Base-by-base conservation (phyloP, 30 jellyfish, hydroid and myxozoan species). In the Catostylus mosaicus region DNA sequence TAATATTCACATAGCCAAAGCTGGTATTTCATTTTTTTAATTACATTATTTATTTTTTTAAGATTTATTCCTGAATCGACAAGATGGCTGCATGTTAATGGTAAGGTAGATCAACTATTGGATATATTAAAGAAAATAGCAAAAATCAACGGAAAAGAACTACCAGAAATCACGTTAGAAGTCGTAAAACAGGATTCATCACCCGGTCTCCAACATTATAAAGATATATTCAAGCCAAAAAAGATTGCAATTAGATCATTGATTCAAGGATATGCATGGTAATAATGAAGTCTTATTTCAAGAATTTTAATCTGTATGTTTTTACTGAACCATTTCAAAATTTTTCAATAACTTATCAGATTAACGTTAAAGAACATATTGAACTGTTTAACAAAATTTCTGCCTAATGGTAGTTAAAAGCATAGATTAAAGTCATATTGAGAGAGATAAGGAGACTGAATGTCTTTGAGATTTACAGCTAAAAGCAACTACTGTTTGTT, bases 61-160 rank as follows among this genome's bases (percentile, higher is more conserved):
- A 90, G 91, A 86, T 74, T 75, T 68, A 75, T 90, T 63, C 97
- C 97, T 1, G 97, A 90, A 77, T 90, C 97, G 22, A 82, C 84
- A 9, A 93, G 97, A 30, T 90, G 97, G 97, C 75, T 90, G 30
- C 82, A 83, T 8, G 27, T 83, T 19, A 57, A 72, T 22, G 95
- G 97, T 29, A 77, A 78, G 56, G 47, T 38, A 6, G 89, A 83
- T 24, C 95, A 90, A 68, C 92, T 90, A 23, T 30, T 60, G 86
- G 56, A 57, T 31, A 90, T 90, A 18, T 48, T 90, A 22, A 31
- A 72, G 35, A 75, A 68, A 23, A 77, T 90, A 7, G 97, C 97
- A 12, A 77, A 73, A 14, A 30, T 57, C 63, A 90, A 88, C 67
- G 59, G 66, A 7, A 62, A 67, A 52, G 80, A 59, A 35, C 34